Base-by-base conservation (phyloP, 1,140 invertebrate species). In the Drosophila watanabei region DNA sequence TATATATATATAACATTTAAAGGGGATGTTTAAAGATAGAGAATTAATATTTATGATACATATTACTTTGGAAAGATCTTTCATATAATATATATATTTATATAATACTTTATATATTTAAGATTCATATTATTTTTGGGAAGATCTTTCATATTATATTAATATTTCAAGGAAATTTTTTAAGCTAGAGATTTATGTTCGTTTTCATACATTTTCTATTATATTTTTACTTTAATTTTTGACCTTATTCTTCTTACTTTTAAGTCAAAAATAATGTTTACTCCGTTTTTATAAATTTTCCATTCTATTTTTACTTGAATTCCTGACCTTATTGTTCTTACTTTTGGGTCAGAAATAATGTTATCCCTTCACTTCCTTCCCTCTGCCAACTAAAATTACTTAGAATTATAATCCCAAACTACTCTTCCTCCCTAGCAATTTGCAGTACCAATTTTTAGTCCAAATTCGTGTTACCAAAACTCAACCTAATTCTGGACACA, bases 381-480 rank as follows among this genome's bases (percentile, higher is more conserved):
- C 1, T 14, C 5, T 11, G 14, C 35, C 13, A 32, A 37, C 5
- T 16, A 5, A 64, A 59, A 63, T 39, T 48, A 39, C 46, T 41
- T 8, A n/a, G n/a, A 51, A 68, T 70, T 35, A 68, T 35, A 68
- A 9, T 20, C 6, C n/a, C 4, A 30, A 30, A 20, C 24, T 10
- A 45, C n/a, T 13, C 16, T 20, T 33, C 2, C 20, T 3, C 20
- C 18, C 33, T 20, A 39, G 14, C 33, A 56, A 56, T 35, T 56
- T 56, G 20, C 14, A 56, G 24, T 24, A 24, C 24, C 33, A 56
- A 56, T 35, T 56, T 56, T 20, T 9, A 56, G 5, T 16, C 20
- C 14, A 37, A 56, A 56, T 24, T 56, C 37, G 13, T 56, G 33
- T 11, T 54, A 14, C 66, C 37, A 32, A 24, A 45, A 65, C 32